Conservation (phyloP, 2,888 invertebrate species). For the Aporophyla lueneburgensis region DNA sequence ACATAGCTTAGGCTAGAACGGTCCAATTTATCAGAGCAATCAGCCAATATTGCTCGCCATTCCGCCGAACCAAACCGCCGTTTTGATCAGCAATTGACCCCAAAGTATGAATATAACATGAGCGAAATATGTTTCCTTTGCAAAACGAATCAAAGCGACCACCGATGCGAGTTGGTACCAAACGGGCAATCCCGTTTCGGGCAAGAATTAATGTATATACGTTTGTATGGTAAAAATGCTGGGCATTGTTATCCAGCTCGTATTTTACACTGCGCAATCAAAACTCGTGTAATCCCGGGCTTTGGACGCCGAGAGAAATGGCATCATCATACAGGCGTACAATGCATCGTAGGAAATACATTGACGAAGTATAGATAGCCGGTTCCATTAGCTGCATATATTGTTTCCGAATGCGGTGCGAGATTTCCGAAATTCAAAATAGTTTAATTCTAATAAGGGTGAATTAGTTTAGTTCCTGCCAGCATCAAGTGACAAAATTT, state of each 20-base stretch:
- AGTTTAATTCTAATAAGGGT: neutral
- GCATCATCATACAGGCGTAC: constrained; percentile 26
- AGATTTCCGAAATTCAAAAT: neutral
- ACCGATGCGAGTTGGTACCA: constrained; percentile 43
- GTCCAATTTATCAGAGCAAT: constrained; percentile 54
- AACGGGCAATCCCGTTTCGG: constrained; percentile 40
- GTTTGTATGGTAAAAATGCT: constrained; percentile 40
- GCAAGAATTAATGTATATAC: constrained; percentile 52
- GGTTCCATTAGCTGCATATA: neutral
- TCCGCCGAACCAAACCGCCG: constrained; percentile 39
- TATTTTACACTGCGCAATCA: constrained; percentile 62
- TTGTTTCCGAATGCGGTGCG: neutral
- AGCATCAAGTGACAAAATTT: neutral
- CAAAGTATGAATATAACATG: constrained; percentile 66
- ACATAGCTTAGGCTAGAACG: neutral
- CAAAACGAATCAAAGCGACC: constrained; percentile 52
- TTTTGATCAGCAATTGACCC: constrained; percentile 66
- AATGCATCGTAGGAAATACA: constrained; percentile 28
- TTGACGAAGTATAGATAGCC: constrained; percentile 11
- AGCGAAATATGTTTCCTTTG: constrained; percentile 54
- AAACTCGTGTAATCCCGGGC: constrained; percentile 50
- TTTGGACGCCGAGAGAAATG: constrained; percentile 50
- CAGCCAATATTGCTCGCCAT: constrained; percentile 48
- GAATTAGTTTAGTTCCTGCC: neutral
- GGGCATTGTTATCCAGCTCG: constrained; percentile 53